Conservation (phyloP, 92 coral and sea anemone species). For the Palythoa heliodiscus region DNA sequence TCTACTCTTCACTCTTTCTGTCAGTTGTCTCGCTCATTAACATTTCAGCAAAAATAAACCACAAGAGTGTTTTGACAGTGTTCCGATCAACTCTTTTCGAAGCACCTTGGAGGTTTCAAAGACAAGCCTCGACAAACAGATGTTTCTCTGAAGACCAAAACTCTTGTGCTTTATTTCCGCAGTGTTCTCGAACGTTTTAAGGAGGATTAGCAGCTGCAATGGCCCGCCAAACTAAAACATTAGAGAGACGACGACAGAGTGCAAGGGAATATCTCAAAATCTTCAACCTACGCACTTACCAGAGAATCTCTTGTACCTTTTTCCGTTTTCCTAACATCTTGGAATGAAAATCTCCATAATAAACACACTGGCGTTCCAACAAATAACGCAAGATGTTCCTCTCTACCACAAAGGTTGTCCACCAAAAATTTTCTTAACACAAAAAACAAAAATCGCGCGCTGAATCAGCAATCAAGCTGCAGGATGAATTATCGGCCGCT, state of each 20-base stretch:
- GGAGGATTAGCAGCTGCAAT: slow-evolving; percentile 59
- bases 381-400: slow-evolving; percentile 66
- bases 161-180: slow-evolving; percentile 69
- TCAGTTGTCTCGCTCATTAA: slow-evolving; percentile 87
- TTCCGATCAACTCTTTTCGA: slow-evolving; percentile 70
- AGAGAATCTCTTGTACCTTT: slow-evolving; percentile 69
- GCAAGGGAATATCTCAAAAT: slow-evolving; percentile 76
- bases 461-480: slow-evolving; percentile 98
- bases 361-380: slow-evolving; percentile 56
- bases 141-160: slow-evolving; percentile 41
- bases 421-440: slow-evolving; percentile 90
- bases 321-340: slow-evolving; percentile 68
- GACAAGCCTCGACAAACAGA: slow-evolving; percentile 49
- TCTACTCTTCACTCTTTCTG: slow-evolving; percentile 82
- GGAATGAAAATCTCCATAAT: slow-evolving; percentile 70
- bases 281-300: slow-evolving; percentile 88
- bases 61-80: slow-evolving; percentile 98
- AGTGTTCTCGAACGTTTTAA: slow-evolving; percentile 60
- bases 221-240: slow-evolving; percentile 82
- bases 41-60: slow-evolving; percentile 99
- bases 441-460: slow-evolving; percentile 99
- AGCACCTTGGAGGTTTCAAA: slow-evolving; percentile 76
- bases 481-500: slow-evolving; percentile 88
- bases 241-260: slow-evolving; percentile 66
- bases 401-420: slow-evolving; percentile 72